These are phyloP conservation scores for Eonycteris spelaea DNA, from an alignment of 2,113 vertebrate species.

Conservation along the genomic window DNA sequence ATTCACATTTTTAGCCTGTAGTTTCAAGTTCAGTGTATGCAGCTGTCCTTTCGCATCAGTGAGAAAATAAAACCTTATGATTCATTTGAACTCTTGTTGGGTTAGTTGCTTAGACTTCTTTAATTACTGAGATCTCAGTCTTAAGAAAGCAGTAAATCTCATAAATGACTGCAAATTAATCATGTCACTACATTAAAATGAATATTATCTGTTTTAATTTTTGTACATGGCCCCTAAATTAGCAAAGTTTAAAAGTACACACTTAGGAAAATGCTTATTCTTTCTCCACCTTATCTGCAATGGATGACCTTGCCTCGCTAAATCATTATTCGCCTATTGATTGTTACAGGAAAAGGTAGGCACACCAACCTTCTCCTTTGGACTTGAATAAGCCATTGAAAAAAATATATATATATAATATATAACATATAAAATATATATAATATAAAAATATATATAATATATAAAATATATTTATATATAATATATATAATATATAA, in stretches of 20 bases:
- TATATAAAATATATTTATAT: no score
- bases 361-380: not conserved
- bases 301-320: not conserved
- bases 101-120: not conserved
- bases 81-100: constrained; percentile 10
- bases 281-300: not conserved
- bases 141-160: constrained; percentile 17
- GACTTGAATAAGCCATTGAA: not conserved
- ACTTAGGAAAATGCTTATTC: not conserved
- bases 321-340: not conserved
- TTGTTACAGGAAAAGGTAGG: not conserved
- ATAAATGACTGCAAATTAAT: constrained; percentile 11
- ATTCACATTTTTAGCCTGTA: not conserved
- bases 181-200: constrained; percentile 5
- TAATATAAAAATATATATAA: not conserved
- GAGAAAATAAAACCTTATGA: not conserved
- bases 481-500: no score
- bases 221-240: not conserved
- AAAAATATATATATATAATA: not conserved
- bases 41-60: constrained; percentile 10
- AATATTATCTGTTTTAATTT: not conserved
- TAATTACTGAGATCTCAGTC: not conserved
- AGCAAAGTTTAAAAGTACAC: constrained; percentile 9
- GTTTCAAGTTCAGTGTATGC: constrained; percentile 45
- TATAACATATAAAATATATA: no score